A percentile compares a stretch with the other conserved stretches of the same genome.
Evolutionary conservation across 2,797 vertebrate genomes (phyloP).

Genomic region (Notoglanidium macrostoma): DNA sequence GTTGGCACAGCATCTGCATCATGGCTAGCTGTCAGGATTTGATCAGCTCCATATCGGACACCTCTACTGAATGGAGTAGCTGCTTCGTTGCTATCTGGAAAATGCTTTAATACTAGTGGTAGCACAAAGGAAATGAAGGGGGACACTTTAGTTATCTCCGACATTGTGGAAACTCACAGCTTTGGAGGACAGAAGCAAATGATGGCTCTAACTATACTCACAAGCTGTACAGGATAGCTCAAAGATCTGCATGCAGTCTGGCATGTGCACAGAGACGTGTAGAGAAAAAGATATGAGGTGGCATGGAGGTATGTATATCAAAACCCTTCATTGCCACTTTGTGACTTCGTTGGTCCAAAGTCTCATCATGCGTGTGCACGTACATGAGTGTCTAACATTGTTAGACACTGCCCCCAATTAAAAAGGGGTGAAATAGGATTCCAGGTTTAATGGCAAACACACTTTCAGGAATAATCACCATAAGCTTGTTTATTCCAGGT

Average conservation of each 20-base stretch:
- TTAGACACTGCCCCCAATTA: background rate
- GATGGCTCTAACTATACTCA: background rate
- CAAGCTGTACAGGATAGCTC: background rate
- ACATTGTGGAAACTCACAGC: background rate
- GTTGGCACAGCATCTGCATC: too few species aligned
- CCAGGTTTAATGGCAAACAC: background rate
- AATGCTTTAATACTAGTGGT: too few species aligned
- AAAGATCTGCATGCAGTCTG: background rate
- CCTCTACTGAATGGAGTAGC: too few species aligned
- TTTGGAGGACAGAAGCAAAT: background rate
- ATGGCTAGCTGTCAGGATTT: too few species aligned
- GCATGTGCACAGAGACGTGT: too few species aligned
- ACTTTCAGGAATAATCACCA: background rate
- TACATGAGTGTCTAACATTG: background rate
- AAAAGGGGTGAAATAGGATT: background rate
- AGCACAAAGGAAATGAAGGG: too few species aligned
- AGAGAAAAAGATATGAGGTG: background rate
- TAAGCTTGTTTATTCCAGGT: background rate
- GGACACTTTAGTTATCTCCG: background rate
- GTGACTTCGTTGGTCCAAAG: background rate
- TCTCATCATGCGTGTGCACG: background rate
- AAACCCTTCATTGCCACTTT: background rate
- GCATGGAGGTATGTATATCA: background rate
- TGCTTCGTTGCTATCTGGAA: too few species aligned
- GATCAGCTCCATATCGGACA: too few species aligned